A percentile compares a stretch with the other conserved stretches of the same genome.
phyloP scores from a whole-genome alignment of 1,140 invertebrate genomes.

The Stratiolaelaps scimitus region DNA sequence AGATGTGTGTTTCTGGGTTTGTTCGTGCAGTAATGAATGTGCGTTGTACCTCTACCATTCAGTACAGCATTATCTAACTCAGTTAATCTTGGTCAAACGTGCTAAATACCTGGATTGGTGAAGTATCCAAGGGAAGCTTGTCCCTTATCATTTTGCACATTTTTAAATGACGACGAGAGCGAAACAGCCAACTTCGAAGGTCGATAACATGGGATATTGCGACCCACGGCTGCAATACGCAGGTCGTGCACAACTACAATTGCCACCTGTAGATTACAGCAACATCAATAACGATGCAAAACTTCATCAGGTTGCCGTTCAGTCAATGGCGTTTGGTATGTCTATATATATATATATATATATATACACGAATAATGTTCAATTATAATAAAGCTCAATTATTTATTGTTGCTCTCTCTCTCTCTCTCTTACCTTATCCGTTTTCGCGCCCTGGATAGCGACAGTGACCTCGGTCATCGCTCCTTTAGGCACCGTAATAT shows the following conservation, averaged over 20 bases:
- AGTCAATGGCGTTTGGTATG: too few species aligned
- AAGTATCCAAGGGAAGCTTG: conserved; percentile 34
- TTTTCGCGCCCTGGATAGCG: conserved; percentile 29
- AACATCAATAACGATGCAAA: neutral
- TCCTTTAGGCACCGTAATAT: conserved; percentile 34
- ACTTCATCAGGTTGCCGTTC: too few species aligned
- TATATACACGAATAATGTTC: too few species aligned
- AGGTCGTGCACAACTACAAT: conserved; percentile 35
- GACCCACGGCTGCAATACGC: conserved; percentile 33
- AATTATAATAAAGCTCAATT: too few species aligned
- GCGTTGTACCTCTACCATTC: too few species aligned
- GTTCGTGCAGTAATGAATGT: too few species aligned
- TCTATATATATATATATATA: too few species aligned
- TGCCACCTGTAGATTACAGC: conserved; percentile 26
- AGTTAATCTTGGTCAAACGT: too few species aligned
- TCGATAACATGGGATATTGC: conserved; percentile 35
- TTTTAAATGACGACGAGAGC: conserved; percentile 33
- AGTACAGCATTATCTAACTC: too few species aligned
- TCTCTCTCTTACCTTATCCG: conserved; percentile 31
- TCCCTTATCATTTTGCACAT: conserved; percentile 33
- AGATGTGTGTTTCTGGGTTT: too few species aligned
- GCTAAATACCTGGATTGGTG: conserved; percentile 36
- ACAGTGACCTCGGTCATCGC: conserved; percentile 33
- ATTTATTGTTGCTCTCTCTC: too few species aligned
- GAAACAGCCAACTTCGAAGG: conserved; percentile 12